phyloP scores from a whole-genome alignment of 2,113 vertebrate genomes.

The Turnix velox region DNA sequence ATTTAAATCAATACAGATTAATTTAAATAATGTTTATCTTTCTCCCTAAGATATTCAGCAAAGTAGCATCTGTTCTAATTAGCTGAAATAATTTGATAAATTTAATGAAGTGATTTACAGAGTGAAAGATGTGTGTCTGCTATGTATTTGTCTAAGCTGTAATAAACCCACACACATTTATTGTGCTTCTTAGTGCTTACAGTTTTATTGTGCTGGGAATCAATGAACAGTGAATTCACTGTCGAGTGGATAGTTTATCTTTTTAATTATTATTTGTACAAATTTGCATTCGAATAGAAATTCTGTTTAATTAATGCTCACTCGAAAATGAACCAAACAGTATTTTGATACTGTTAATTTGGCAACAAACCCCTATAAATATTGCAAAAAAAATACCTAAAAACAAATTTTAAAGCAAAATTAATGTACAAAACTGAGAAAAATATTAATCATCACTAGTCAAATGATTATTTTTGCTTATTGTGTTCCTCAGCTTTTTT shows the following conservation, averaged over 20 bases:
- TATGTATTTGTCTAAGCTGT: background rate
- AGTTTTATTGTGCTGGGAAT: background rate
- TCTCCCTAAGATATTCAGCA: background rate
- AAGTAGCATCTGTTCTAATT: background rate
- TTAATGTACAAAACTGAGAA: background rate
- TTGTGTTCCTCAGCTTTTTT: background rate
- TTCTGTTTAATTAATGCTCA: background rate
- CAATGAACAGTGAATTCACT: background rate
- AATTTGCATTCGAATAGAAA: background rate
- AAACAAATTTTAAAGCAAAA: background rate
- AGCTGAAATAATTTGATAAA: constrained; percentile 4
- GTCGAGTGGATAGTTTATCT: background rate
- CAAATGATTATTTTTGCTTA: background rate
- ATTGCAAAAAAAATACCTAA: background rate
- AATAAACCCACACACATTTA: background rate
- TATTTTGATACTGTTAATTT: background rate
- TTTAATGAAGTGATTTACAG: background rate
- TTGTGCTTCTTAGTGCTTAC: background rate
- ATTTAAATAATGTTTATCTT: background rate
- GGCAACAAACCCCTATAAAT: background rate
- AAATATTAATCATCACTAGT: background rate
- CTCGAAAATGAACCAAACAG: background rate
- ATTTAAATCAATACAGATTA: background rate
- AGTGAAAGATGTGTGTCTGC: background rate
- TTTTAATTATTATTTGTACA: background rate